These are phyloP conservation scores for Alcis repandata DNA, from an alignment of 2,888 invertebrate species.

Conservation along the genomic window DNA sequence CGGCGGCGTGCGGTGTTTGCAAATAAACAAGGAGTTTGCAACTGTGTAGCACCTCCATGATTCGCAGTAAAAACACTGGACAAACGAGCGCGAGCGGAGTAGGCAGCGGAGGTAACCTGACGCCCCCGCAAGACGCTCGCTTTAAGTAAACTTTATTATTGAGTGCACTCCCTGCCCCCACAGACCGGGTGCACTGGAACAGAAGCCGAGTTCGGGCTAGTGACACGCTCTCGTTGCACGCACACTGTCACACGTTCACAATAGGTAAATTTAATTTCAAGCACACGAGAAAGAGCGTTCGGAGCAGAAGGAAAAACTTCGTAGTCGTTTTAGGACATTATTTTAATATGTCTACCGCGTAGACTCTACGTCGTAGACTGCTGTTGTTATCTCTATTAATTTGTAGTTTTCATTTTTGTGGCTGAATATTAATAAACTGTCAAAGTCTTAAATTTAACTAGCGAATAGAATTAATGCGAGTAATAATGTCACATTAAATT, in stretches of 20 bases:
- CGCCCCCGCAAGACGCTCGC: constrained; percentile 70
- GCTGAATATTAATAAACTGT: no score
- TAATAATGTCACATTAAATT: no score
- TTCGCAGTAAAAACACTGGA: constrained; percentile 81
- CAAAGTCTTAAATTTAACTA: no score
- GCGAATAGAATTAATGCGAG: no score
- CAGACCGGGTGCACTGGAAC: constrained; percentile 22
- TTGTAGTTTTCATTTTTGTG: no score
- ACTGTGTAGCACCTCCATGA: constrained; percentile 78
- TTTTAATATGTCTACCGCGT: no score
- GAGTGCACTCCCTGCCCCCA: constrained; percentile 65
- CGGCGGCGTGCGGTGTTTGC: constrained; percentile 66
- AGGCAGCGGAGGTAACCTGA: constrained; percentile 58
- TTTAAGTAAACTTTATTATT: constrained; percentile 85
- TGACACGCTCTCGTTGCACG: constrained; percentile 16
- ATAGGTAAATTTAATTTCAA: no score
- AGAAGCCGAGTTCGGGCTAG: constrained; percentile 27
- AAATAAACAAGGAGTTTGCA: constrained; percentile 76
- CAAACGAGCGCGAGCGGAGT: constrained; percentile 62
- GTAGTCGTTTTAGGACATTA: no score
- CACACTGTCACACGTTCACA: background rate
- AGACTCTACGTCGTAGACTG: no score
- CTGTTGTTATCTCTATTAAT: no score
- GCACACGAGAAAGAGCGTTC: no score
- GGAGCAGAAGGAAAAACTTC: no score